These are phyloP conservation scores for Thalassoma bifasciatum DNA, from an alignment of 2,113 vertebrate species.

Conservation along the genomic window DNA sequence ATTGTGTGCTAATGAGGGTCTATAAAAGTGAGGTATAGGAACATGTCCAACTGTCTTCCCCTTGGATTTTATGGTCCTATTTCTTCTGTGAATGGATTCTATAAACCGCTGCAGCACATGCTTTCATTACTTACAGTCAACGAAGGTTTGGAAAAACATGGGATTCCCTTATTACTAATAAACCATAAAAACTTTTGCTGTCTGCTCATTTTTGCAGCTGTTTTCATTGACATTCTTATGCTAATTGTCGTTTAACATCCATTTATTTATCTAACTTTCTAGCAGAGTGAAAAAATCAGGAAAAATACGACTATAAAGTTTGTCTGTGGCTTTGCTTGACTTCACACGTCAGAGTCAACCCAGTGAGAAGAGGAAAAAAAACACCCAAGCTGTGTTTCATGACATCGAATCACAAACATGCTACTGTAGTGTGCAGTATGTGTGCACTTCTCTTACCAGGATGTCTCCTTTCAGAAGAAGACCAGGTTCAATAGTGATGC, in stretches of 20 bases:
- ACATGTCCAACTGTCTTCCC: constrained; percentile 53
- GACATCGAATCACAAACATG: too few relatives aligned
- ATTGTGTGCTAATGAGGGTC: constrained; percentile 70
- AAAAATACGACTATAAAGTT: constrained; percentile 28
- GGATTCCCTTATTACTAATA: constrained; percentile 46
- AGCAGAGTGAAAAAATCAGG: background rate
- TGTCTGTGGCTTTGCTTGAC: background rate
- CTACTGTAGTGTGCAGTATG: background rate
- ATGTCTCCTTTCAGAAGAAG: constrained; percentile 98
- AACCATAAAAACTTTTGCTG: constrained; percentile 24
- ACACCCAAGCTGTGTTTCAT: background rate
- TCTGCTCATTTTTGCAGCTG: constrained; percentile 6
- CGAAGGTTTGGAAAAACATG: constrained; percentile 38
- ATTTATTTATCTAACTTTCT: constrained; percentile 10
- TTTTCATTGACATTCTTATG: background rate
- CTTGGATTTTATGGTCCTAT: constrained; percentile 60
- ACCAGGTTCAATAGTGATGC: constrained; percentile 98
- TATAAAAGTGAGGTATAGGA: constrained; percentile 64
- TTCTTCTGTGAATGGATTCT: constrained; percentile 59
- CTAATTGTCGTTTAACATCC: background rate
- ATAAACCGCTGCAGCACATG: constrained; percentile 54
- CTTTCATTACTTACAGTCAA: constrained; percentile 9
- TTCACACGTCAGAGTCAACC: constrained; percentile 1
- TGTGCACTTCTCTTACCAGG: constrained; percentile 86
- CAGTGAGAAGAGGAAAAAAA: background rate